phyloP scores from a whole-genome alignment of 2,888 invertebrate species.

The Chrysodeixis includens region DNA sequence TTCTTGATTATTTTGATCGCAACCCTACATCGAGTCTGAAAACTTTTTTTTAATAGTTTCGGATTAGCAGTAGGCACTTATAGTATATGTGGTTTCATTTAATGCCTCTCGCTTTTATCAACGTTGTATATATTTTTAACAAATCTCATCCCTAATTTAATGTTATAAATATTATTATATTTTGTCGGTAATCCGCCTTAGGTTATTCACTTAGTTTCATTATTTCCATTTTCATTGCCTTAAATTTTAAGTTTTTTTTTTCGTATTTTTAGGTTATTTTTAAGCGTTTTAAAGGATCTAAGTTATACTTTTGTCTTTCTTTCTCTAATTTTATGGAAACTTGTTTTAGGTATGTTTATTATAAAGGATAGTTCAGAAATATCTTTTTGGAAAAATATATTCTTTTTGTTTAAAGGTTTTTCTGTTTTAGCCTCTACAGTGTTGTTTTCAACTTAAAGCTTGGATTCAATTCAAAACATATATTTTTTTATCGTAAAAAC shows the following conservation, averaged over 20 bases:
- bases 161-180: constrained; percentile 12
- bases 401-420: constrained; percentile 20
- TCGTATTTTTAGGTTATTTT: not conserved
- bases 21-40: too few species aligned
- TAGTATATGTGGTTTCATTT: too few species aligned
- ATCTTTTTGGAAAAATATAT: constrained; percentile 4
- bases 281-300: not conserved
- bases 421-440: constrained; percentile 23
- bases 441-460: constrained; percentile 21
- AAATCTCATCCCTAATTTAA: not conserved
- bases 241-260: not conserved
- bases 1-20: too few species aligned
- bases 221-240: constrained; percentile 13
- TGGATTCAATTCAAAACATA: constrained; percentile 16
- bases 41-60: too few species aligned
- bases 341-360: not conserved
- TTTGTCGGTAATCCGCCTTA: constrained; percentile 78
- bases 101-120: too few species aligned
- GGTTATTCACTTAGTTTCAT: constrained; percentile 34
- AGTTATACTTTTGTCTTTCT: not conserved
- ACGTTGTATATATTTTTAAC: too few species aligned
- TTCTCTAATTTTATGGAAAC: not conserved
- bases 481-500: not conserved
- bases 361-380: constrained; percentile 14
- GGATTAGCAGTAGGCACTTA: too few species aligned